phyloP scores from a whole-genome alignment of 2,797 vertebrate genomes.

The Gastrophryne carolinensis region DNA sequence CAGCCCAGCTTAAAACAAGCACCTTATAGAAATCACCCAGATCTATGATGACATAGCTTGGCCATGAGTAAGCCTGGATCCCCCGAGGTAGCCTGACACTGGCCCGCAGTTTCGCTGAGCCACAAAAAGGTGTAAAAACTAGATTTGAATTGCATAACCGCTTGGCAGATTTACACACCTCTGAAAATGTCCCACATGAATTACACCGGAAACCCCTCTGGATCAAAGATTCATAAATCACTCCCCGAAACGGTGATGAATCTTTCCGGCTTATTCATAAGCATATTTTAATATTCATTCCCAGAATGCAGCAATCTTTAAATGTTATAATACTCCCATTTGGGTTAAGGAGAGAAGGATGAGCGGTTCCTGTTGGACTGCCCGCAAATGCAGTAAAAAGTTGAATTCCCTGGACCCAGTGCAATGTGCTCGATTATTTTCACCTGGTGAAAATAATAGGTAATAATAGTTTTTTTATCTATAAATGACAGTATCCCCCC shows the following conservation, averaged over 20 bases:
- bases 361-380: too few species aligned
- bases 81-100: background rate
- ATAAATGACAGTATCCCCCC: too few species aligned
- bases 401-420: too few species aligned
- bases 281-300: slow-evolving; percentile 34
- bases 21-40: too few species aligned
- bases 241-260: background rate
- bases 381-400: too few species aligned
- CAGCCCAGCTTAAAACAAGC: too few species aligned
- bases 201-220: slow-evolving; percentile 3
- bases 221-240: slow-evolving; percentile 15
- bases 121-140: background rate
- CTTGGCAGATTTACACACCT: slow-evolving; percentile 24
- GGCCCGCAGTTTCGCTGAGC: background rate
- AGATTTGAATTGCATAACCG: slow-evolving; percentile 12
- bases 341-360: background rate
- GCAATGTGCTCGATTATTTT: too few species aligned
- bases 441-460: too few species aligned
- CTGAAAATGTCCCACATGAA: slow-evolving; percentile 13
- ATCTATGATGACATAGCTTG: too few species aligned
- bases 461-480: too few species aligned
- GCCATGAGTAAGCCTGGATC: too few species aligned
- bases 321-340: slow-evolving; percentile 11
- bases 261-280: slow-evolving; percentile 1
- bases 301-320: slow-evolving; percentile 19